A percentile compares a stretch with the other conserved stretches of the same genome.
Conservation (phyloP, 1,140 invertebrate species). For the Apis cerana region DNA sequence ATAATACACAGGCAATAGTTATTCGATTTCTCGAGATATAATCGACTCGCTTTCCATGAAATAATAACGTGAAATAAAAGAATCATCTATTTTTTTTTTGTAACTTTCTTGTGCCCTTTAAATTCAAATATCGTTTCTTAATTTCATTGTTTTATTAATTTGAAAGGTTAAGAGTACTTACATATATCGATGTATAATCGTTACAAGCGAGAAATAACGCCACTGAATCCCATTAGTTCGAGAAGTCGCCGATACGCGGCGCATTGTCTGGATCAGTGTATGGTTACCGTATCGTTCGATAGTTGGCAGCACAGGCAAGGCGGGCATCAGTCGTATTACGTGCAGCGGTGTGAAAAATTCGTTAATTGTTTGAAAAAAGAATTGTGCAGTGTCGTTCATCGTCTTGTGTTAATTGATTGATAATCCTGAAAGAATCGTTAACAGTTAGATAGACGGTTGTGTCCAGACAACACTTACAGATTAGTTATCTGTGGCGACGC, state of each 20-base stretch:
- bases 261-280: constrained; percentile 49
- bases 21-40: constrained; percentile 79
- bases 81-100: constrained; percentile 4
- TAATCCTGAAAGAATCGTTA: neutral
- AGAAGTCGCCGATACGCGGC: constrained; percentile 57
- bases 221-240: constrained; percentile 49
- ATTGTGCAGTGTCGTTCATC: neutral
- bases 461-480: no score
- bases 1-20: constrained; percentile 76
- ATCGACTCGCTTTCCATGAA: constrained; percentile 76
- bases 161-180: neutral
- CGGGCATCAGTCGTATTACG: neutral
- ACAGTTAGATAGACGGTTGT: neutral
- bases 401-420: neutral
- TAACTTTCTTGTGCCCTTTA: neutral
- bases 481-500: neutral
- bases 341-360: neutral
- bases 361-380: neutral
- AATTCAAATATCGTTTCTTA: neutral
- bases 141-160: neutral
- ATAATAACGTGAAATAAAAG: constrained; percentile 77
- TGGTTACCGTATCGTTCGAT: constrained; percentile 56
- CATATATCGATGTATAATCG: neutral
- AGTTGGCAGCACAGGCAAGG: constrained; percentile 79
- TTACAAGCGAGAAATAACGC: constrained; percentile 21